Base-by-base conservation (phyloP, 35 echinoderm and acorn worm species). In the Lytechinus variegatus region DNA sequence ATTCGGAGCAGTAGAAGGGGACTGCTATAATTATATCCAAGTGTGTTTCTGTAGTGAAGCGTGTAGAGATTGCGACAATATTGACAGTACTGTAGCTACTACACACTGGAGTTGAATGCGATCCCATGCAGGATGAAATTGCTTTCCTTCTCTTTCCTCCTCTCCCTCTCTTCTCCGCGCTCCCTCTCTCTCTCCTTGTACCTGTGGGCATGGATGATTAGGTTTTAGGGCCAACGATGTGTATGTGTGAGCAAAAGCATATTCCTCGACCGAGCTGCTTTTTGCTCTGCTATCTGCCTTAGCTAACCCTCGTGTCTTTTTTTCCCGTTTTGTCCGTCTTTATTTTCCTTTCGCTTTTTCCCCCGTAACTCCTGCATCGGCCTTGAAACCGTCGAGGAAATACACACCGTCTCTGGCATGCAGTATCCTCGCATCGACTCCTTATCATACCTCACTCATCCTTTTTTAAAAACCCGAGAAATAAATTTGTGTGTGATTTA, bases 61-160 rank as follows among this genome's bases (percentile, higher is more conserved):
- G 52, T 89, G 28, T 53, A 89, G 28, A 89, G 87, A 89, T 89
- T 89, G 87, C 14, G 87, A 33, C 87, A 89, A 89, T 89, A 89
- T 89, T 89, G 87, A 89, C 87, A 89, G 28, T 11, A 89, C 10
- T 52, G 87, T 89, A 89, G 87, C 52, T 12, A 14, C 28, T 89
- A n/a, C 87, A 53, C 52, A 89, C 87, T n/a, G 52, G 87, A 33
- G 87, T 53, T 87, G 28, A 52, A n/a, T 28, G 87, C 87, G 12
- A 52, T 89, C 61, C 61, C 61, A 72, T 57, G 12, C 12, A 57
- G 10, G 61, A 72, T 13, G n/a, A 21, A 13, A 72, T 21, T 72
- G 16, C 61, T 72, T 21, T 72, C 16, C 16, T 11, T 14, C 60
- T 66, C 60, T 66, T 19, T 66, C 13, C 60, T 66, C 16, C 58